A percentile compares a stretch with the other conserved stretches of the same genome.
These are phyloP conservation scores for Amitus sp. DNA, from an alignment of 2,888 invertebrate species.

Conservation along the genomic window DNA sequence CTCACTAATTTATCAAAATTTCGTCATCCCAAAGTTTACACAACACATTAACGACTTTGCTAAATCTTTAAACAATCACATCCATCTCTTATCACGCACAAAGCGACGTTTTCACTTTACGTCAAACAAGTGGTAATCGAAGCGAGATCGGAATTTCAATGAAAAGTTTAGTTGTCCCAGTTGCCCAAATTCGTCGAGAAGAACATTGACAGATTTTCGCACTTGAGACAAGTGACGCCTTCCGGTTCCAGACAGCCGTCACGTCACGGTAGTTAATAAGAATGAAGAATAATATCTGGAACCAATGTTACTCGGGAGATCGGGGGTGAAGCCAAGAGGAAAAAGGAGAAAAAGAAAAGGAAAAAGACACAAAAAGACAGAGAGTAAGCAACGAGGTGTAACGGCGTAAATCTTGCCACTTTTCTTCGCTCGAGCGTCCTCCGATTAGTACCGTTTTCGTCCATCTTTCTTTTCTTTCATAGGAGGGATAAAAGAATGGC, in stretches of 20 bases:
- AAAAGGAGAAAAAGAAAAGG: no score
- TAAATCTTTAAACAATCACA: background rate
- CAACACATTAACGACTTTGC: background rate
- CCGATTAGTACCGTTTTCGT: constrained; percentile 27
- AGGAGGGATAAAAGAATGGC: constrained; percentile 20
- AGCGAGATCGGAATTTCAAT: no score
- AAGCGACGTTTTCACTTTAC: background rate
- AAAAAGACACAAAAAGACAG: no score
- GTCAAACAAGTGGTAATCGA: no score
- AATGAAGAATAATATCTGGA: constrained; percentile 61
- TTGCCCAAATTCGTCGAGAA: no score
- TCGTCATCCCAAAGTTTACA: background rate
- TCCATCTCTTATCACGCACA: background rate
- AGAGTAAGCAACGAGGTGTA: constrained; percentile 51
- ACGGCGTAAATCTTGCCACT: constrained; percentile 57
- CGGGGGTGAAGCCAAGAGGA: constrained; percentile 35
- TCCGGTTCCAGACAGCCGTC: no score
- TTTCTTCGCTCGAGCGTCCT: constrained; percentile 31
- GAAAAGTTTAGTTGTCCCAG: no score
- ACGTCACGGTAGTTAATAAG: constrained; percentile 54
- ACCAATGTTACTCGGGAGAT: constrained; percentile 54
- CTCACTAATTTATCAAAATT: background rate
- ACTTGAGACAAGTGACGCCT: no score
- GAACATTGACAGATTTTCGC: no score
- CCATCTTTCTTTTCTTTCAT: constrained; percentile 33